Conservation (phyloP, 2,797 vertebrate genomes). For the Artibeus jamaicensis region DNA sequence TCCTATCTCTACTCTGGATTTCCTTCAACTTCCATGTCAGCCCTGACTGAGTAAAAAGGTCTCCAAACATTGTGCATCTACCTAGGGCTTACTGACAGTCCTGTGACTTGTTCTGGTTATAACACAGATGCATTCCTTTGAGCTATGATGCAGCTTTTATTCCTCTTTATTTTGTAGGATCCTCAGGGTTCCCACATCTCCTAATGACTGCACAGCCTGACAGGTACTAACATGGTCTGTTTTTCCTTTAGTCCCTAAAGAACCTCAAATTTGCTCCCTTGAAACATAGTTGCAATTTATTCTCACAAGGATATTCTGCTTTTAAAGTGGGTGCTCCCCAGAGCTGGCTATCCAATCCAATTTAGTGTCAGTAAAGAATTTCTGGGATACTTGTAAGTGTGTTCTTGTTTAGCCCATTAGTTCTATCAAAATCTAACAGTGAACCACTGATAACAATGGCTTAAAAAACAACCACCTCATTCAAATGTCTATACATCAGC, state of each 20-base stretch:
- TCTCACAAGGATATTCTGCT: neutral
- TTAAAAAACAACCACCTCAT: neutral
- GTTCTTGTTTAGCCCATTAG: neutral
- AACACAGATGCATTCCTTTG: neutral
- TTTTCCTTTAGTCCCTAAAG: neutral
- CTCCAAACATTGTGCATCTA: neutral
- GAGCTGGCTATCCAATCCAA: neutral
- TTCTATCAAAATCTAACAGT: neutral
- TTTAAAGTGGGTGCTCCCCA: neutral
- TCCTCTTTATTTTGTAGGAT: neutral
- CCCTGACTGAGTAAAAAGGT: neutral
- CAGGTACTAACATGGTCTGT: neutral
- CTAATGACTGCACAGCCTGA: neutral
- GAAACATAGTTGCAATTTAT: neutral
- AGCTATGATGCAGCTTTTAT: neutral
- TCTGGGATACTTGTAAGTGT: neutral
- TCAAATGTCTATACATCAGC: neutral
- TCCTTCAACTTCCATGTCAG: slow-evolving; percentile 1
- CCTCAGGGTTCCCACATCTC: neutral
- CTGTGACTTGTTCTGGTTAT: neutral
- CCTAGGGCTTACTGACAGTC: neutral
- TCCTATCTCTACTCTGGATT: neutral
- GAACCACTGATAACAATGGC: neutral
- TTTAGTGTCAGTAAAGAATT: slow-evolving; percentile 9
- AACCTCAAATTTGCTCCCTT: neutral